phyloP scores from a whole-genome alignment of 2,113 vertebrate species.

The Corythornis madagascariensis region DNA sequence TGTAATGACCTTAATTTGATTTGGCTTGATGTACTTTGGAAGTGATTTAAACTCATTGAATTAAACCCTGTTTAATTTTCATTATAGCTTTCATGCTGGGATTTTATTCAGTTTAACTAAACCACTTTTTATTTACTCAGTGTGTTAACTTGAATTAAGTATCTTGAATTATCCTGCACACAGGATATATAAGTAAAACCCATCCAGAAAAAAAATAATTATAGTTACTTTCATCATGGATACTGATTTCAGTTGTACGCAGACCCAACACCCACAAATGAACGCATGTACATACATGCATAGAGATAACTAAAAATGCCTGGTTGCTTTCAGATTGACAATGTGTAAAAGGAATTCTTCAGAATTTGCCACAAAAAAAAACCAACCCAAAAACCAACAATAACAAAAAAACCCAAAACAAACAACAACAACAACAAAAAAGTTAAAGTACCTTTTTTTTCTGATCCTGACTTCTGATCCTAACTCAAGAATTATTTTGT shows the following conservation, averaged over 20 bases:
- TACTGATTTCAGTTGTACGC: not conserved
- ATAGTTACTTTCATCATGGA: not conserved
- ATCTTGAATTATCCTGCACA: not conserved
- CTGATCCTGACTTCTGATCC: not conserved
- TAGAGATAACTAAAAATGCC: not conserved
- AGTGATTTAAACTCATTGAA: constrained; percentile 13
- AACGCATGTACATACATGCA: rapidly evolving
- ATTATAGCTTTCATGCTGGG: constrained; percentile 11
- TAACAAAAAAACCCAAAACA: not conserved
- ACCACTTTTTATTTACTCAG: not conserved
- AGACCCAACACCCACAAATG: rapidly evolving
- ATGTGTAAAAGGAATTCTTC: not conserved
- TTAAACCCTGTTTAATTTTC: constrained; percentile 33
- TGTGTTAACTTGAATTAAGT: not conserved
- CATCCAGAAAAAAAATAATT: not conserved
- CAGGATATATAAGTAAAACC: not conserved
- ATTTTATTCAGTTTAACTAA: constrained; percentile 23
- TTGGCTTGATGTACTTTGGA: constrained; percentile 31
- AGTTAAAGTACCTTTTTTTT: not conserved
- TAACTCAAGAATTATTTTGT: not conserved
- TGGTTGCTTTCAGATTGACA: not conserved
- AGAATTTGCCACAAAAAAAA: not conserved
- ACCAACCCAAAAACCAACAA: too few relatives aligned
- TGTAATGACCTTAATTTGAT: constrained; percentile 13
- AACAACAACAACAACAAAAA: not conserved